phyloP scores from a whole-genome alignment of 2,888 invertebrate species.

The Pollenia griseotomentosa region DNA sequence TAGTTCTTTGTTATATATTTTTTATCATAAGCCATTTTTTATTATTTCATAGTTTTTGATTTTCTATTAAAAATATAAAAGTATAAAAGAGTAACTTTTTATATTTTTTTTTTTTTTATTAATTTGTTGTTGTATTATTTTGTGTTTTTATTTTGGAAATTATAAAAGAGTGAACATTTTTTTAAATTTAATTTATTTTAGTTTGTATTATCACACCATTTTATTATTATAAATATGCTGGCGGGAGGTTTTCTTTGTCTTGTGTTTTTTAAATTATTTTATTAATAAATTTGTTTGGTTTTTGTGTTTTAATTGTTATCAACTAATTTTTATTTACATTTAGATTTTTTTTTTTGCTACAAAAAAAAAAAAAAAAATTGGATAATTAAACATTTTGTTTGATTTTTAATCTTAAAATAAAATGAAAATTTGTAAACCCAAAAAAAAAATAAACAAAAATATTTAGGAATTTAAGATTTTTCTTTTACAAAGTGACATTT shows the following conservation, averaged over 20 bases:
- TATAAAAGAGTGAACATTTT: slow-evolving; percentile 64
- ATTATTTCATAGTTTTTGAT: slow-evolving; percentile 74
- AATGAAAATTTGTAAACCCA: background rate
- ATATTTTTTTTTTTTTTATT: slow-evolving; percentile 38
- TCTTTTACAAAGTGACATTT: too few species aligned
- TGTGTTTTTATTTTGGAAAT: slow-evolving; percentile 69
- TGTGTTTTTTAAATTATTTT: slow-evolving; percentile 58
- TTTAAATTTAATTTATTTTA: slow-evolving; percentile 65
- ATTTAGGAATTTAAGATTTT: too few species aligned
- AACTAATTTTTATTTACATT: slow-evolving; percentile 29
- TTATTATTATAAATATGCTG: slow-evolving; percentile 79
- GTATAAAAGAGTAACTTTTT: slow-evolving; percentile 75
- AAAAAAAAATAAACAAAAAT: background rate
- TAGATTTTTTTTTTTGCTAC: slow-evolving; percentile 12
- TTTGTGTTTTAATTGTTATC: slow-evolving; percentile 45
- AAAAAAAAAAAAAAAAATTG: too few species aligned
- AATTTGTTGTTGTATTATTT: slow-evolving; percentile 43
- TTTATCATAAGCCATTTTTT: slow-evolving; percentile 66
- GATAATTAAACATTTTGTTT: background rate
- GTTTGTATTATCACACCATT: slow-evolving; percentile 81
- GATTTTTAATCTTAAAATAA: slow-evolving; percentile 13
- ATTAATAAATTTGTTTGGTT: slow-evolving; percentile 54
- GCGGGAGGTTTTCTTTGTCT: slow-evolving; percentile 82
- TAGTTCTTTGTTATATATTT: slow-evolving; percentile 51
- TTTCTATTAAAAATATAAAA: slow-evolving; percentile 75